A percentile compares a stretch with the other conserved stretches of the same genome.
phyloP scores from a whole-genome alignment of 2,113 vertebrate genomes.

The Saimiri boliviensis region DNA sequence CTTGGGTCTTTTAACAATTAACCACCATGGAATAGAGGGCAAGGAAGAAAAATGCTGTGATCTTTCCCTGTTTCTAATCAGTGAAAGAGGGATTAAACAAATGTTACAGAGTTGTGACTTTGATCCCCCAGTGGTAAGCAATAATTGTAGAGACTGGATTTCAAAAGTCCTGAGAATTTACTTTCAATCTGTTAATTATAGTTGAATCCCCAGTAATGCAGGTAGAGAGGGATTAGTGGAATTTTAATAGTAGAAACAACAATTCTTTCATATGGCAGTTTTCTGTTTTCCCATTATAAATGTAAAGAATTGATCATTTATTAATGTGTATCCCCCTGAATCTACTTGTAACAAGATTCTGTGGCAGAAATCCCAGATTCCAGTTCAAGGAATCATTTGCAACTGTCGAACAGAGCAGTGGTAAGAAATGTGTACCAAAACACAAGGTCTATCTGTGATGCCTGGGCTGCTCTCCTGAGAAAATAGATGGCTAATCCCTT shows the following conservation, averaged over 20 bases:
- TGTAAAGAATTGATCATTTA: neutral
- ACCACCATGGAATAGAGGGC: neutral
- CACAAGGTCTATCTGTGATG: neutral
- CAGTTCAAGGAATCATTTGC: neutral
- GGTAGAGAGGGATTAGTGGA: neutral
- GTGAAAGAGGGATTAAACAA: slow-evolving; percentile 1
- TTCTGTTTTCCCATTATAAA: slow-evolving; percentile 27
- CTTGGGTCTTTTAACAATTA: neutral
- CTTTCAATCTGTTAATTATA: neutral
- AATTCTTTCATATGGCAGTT: neutral
- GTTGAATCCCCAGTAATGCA: neutral
- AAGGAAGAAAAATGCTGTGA: neutral
- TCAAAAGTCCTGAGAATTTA: slow-evolving; percentile 15
- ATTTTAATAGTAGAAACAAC: neutral
- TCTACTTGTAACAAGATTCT: neutral
- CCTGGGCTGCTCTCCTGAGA: neutral
- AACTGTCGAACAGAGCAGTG: neutral
- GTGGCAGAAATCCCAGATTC: neutral
- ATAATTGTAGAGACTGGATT: neutral
- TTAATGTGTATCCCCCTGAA: neutral
- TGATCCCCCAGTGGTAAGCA: neutral
- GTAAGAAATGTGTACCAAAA: neutral
- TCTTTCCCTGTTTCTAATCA: neutral
- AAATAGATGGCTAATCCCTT: neutral
- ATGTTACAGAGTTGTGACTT: neutral